Percentiles rank a stretch among this genome's conserved stretches.
These are phyloP conservation scores for Andrena chrysosceles DNA, from an alignment of 2,888 invertebrate species.

Conservation along the genomic window DNA sequence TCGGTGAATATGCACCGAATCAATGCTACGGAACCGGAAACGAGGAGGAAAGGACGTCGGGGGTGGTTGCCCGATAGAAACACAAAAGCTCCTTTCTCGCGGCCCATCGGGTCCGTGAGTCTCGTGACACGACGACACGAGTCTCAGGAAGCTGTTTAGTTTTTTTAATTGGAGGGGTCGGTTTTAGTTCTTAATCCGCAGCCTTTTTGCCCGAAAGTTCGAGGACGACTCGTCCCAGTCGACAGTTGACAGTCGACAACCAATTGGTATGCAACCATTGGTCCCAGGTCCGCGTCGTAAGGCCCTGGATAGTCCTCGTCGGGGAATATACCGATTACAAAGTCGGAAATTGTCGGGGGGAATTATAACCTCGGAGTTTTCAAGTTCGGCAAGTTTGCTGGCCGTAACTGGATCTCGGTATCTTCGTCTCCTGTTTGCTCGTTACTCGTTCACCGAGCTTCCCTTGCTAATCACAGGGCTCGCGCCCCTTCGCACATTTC, in stretches of 20 bases:
- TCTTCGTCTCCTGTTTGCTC: not conserved
- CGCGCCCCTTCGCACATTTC: too few relatives aligned
- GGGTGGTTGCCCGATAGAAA: not conserved
- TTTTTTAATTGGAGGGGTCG: too few relatives aligned
- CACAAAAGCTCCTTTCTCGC: not conserved
- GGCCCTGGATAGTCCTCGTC: not conserved
- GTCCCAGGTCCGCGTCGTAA: not conserved
- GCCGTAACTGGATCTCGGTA: conserved; percentile 31
- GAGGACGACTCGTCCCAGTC: too few relatives aligned
- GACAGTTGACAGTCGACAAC: not conserved
- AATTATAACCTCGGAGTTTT: conserved; percentile 27
- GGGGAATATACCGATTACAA: conserved; percentile 41
- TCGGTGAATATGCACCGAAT: not conserved
- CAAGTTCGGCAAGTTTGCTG: not conserved
- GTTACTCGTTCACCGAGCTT: not conserved
- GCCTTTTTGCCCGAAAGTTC: too few relatives aligned
- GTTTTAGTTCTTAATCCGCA: too few relatives aligned
- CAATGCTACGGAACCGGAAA: not conserved
- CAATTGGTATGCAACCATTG: not conserved
- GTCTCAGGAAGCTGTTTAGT: too few relatives aligned
- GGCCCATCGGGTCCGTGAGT: not conserved
- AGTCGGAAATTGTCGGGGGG: conserved; percentile 33
- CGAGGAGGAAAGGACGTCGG: not conserved
- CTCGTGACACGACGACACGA: not conserved
- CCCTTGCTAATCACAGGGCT: conserved; percentile 1